phyloP scores from a whole-genome alignment of 2,797 vertebrate genomes.

The Ibycter americanus region DNA sequence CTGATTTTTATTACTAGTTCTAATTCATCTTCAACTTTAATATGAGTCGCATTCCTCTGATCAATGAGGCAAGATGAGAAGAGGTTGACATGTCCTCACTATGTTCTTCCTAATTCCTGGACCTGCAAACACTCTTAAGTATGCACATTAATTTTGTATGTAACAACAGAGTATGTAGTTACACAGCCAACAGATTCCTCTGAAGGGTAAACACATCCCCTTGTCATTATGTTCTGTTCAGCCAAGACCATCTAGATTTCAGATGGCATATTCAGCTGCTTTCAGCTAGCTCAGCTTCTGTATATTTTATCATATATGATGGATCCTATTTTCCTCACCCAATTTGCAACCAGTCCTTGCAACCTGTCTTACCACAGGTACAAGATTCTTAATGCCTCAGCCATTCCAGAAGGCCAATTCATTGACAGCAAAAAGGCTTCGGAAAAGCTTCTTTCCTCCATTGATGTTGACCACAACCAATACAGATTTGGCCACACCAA shows the following conservation, averaged over 20 bases:
- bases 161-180: not conserved
- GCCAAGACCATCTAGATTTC: not conserved
- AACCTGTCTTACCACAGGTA: constrained; percentile 76
- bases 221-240: not conserved
- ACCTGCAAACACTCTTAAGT: not conserved
- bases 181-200: not conserved
- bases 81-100: not conserved
- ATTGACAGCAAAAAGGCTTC: constrained; percentile 91
- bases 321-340: not conserved
- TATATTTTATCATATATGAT: not conserved
- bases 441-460: constrained; percentile 88
- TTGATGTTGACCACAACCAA: constrained; percentile 85
- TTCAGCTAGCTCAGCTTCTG: not conserved
- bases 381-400: constrained; percentile 88
- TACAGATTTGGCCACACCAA: constrained; percentile 91
- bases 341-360: not conserved
- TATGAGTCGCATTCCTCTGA: not conserved
- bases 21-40: not conserved
- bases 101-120: not conserved
- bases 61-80: not conserved
- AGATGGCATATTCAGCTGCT: not conserved
- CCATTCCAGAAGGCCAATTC: constrained; percentile 89
- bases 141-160: not conserved
- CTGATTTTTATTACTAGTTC: not conserved
- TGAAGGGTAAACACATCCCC: not conserved